phyloP scores from a whole-genome alignment of 2,888 invertebrate genomes.

The Calameuta filiformis region DNA sequence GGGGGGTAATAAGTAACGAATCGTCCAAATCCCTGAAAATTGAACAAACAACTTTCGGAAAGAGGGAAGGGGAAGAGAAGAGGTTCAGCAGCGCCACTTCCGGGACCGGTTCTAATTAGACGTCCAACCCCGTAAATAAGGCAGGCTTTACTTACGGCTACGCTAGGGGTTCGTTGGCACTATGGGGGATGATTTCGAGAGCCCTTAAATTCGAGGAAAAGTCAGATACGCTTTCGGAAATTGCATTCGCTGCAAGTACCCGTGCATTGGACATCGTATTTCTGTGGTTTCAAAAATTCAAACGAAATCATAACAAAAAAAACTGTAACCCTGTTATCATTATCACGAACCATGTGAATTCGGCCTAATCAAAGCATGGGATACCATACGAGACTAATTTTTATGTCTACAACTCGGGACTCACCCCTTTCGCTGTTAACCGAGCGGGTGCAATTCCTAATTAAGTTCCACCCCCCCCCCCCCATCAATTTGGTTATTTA shows the following conservation, averaged over 20 bases:
- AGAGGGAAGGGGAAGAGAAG: not conserved
- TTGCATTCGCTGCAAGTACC: not conserved
- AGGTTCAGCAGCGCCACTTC: conserved; percentile 4
- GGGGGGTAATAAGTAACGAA: conserved; percentile 27
- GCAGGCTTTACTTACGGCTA: conserved; percentile 27
- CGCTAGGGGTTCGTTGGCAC: not conserved
- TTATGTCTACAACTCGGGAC: not conserved
- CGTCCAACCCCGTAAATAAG: conserved; percentile 45
- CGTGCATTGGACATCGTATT: not conserved
- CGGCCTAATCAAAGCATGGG: no score
- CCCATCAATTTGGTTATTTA: conserved; percentile 44
- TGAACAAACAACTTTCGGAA: conserved; percentile 25
- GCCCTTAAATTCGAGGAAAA: not conserved
- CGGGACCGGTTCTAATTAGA: conserved; percentile 46
- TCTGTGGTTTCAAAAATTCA: not conserved
- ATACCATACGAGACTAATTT: not conserved
- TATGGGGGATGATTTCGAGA: not conserved
- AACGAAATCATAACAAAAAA: not conserved
- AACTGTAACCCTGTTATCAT: not conserved
- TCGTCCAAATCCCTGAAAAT: conserved; percentile 35
- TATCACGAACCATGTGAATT: not conserved
- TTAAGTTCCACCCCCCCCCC: conserved; percentile 35
- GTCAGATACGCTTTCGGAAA: not conserved
- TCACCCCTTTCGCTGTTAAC: not conserved
- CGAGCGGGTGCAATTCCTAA: conserved; percentile 22